phyloP scores from a whole-genome alignment of 2,888 invertebrate genomes.

The Tyria jacobaeae region DNA sequence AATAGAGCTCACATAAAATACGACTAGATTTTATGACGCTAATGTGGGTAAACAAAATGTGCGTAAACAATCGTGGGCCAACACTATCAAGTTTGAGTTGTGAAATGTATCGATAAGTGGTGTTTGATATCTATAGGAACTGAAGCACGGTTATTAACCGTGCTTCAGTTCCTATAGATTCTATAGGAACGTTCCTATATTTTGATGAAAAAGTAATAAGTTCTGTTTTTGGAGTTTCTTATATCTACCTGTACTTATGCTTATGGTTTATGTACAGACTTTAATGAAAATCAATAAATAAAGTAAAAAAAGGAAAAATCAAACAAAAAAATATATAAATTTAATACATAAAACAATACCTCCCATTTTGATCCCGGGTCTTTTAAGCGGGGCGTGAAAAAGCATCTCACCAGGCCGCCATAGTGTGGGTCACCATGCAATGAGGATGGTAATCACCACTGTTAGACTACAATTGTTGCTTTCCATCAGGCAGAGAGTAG shows the following conservation, averaged over 20 bases:
- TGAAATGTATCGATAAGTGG: constrained; percentile 33
- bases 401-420: too few relatives aligned
- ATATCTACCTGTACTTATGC: background rate
- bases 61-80: constrained; percentile 32
- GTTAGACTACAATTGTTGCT: too few relatives aligned
- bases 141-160: constrained; percentile 17
- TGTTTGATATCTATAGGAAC: constrained; percentile 38
- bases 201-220: background rate
- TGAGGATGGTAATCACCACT: too few relatives aligned
- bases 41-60: constrained; percentile 43
- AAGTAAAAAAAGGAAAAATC: too few relatives aligned
- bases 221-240: background rate
- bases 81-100: constrained; percentile 17
- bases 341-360: too few relatives aligned
- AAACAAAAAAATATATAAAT: too few relatives aligned
- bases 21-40: constrained; percentile 48
- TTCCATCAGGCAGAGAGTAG: too few relatives aligned
- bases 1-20: constrained; percentile 36
- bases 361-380: too few relatives aligned
- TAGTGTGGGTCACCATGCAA: too few relatives aligned
- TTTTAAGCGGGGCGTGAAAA: too few relatives aligned
- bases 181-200: background rate
- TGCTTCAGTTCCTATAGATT: too few relatives aligned
- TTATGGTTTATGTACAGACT: background rate
- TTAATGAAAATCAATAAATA: background rate